Evolutionary conservation across 2,888 invertebrate species (phyloP).

Genomic region (Rhamnusium bicolor): DNA sequence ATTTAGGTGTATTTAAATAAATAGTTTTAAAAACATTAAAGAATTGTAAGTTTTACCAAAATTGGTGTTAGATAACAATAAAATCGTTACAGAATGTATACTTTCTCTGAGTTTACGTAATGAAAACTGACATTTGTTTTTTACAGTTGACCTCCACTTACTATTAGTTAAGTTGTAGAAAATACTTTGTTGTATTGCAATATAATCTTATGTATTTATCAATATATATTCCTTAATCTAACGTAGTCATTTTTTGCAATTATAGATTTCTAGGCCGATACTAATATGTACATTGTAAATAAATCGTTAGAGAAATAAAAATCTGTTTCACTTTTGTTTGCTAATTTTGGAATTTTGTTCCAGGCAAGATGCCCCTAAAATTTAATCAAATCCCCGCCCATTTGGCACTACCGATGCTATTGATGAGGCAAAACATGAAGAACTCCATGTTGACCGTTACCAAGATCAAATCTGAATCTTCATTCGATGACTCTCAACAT

Average conservation of each 20-base stretch:
- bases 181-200: neutral
- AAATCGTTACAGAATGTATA: no score
- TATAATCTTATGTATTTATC: neutral
- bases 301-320: neutral
- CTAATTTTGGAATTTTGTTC: conserved; percentile 34
- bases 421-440: conserved; percentile 69
- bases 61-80: no score
- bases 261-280: neutral
- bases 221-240: no score
- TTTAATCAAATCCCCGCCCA: conserved; percentile 73
- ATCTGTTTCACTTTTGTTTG: neutral
- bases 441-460: conserved; percentile 30
- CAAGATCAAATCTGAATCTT: conserved; percentile 24
- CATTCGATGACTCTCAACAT: conserved; percentile 55
- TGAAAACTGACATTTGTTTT: no score
- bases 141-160: no score
- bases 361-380: conserved; percentile 34
- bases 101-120: no score
- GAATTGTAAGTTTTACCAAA: no score
- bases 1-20: no score
- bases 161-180: neutral
- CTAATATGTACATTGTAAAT: neutral
- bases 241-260: neutral
- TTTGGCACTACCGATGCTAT: conserved; percentile 77
- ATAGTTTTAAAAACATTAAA: no score